Evolutionary conservation across 2,797 vertebrate genomes (phyloP).

Genomic region (Parauchenoglanis ngamensis): DNA sequence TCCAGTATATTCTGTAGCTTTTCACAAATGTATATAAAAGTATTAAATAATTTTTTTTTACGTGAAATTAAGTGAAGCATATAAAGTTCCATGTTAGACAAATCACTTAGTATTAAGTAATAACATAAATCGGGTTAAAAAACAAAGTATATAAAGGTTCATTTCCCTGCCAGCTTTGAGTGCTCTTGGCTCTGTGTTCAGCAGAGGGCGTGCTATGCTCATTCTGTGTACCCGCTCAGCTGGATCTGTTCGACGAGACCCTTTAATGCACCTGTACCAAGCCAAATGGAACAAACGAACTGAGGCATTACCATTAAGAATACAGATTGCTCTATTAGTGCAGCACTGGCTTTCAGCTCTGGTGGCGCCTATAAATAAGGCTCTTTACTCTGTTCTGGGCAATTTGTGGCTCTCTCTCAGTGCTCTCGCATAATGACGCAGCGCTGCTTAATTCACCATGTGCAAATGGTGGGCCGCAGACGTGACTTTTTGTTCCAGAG

Average conservation of each 20-base stretch:
- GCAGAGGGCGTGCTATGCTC: constrained; percentile 68
- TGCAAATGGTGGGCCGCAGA: constrained; percentile 59
- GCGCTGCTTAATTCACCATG: constrained; percentile 67
- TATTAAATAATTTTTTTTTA: too few relatives aligned
- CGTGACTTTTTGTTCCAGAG: constrained; percentile 61
- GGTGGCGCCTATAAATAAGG: constrained; percentile 74
- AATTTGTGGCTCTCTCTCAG: constrained; percentile 69
- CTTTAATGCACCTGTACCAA: constrained; percentile 77
- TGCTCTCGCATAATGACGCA: constrained; percentile 72
- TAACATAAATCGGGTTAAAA: neutral
- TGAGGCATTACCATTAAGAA: constrained; percentile 78
- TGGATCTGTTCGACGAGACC: constrained; percentile 65
- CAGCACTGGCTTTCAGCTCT: constrained; percentile 69
- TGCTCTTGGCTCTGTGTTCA: constrained; percentile 52
- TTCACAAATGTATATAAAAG: neutral
- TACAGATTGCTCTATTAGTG: constrained; percentile 81
- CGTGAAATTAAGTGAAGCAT: neutral
- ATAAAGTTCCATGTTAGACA: neutral
- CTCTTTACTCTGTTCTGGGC: constrained; percentile 72
- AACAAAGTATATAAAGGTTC: neutral
- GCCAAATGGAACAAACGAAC: constrained; percentile 79
- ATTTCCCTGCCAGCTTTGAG: neutral
- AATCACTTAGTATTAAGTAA: neutral
- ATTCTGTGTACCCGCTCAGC: constrained; percentile 45
- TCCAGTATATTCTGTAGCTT: neutral